Evolutionary conservation across 2,113 vertebrate genomes (phyloP), one percentile per base, ranked within the genome.

Genomic region (Lasiurus cinereus): DNA sequence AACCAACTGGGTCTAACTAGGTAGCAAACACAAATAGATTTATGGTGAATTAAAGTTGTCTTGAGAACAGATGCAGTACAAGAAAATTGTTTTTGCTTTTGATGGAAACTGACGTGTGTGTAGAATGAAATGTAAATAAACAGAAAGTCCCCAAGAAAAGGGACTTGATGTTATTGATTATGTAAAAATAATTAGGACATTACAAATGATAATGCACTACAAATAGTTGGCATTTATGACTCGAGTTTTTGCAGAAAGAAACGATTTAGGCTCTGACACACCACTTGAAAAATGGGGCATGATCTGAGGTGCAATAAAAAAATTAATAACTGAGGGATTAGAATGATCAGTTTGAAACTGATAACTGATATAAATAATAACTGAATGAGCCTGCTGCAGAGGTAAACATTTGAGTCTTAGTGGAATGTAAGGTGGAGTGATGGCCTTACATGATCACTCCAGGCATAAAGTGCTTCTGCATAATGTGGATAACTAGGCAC

Each of bases 111-210:
- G 98, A 98, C 95, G 84, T 94, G 97, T 94, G 97, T 96, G 96
- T 39, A 78, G 98, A 98, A 98, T 98, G 98, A 96, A 98, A 98
- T 98, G 98, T 98, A 98, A 98, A 98, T 95, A 98, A 98, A 98
- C 97, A 97, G 94, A 93, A 97, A 97, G 94, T 90, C 93, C 93
- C 92, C 91, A 94, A 96, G 98, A 98, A 98, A 98, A 98, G 97
- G 94, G 94, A 98, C 98, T 98, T 98, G 98, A 98, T 97, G 98
- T 86, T 97, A 98, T 98, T 97, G 98, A 98, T 98, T 98, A 98
- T 98, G 98, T 89, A 98, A 98, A 98, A 98, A 98, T 96, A 98
- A 98, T 98, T 85, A 96, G 97, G 94, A 50, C 96, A 93, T 98
- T 98, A 96, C 97, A 97, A 98, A 98, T 97, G 98, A 98, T 98